Evolutionary conservation across 2,797 vertebrate genomes (phyloP).

Genomic region (Neosilurus mollespiculum): DNA sequence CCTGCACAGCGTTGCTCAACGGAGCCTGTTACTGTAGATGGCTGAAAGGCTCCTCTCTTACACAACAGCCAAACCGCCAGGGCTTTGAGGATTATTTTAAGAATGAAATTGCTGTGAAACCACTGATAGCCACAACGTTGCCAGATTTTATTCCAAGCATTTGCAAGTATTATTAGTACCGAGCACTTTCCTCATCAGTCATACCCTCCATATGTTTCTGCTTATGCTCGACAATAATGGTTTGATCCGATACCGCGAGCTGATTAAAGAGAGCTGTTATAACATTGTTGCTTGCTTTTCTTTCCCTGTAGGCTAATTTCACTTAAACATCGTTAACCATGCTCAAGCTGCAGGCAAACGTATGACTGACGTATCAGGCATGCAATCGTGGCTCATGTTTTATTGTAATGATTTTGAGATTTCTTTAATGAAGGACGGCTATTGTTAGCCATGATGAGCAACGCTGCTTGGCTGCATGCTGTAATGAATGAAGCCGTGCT

Average conservation of each 20-base stretch:
- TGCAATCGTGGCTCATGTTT: slow-evolving; percentile 29
- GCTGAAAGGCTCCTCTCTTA: slow-evolving; percentile 24
- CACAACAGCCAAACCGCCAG: slow-evolving; percentile 29
- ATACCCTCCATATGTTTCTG: slow-evolving; percentile 22
- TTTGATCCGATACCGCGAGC: slow-evolving; percentile 12
- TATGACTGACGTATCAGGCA: slow-evolving; percentile 26
- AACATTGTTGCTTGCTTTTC: neutral
- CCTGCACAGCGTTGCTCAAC: slow-evolving; percentile 41
- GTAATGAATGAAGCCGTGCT: slow-evolving; percentile 74
- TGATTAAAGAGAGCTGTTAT: slow-evolving; percentile 13
- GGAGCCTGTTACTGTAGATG: slow-evolving; percentile 36
- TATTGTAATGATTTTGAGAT: slow-evolving; percentile 45
- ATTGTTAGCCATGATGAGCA: slow-evolving; percentile 42
- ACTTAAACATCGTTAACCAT: slow-evolving; percentile 23
- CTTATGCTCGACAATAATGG: slow-evolving; percentile 3
- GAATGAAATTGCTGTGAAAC: slow-evolving; percentile 37
- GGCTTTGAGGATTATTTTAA: slow-evolving; percentile 42
- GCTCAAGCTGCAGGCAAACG: neutral
- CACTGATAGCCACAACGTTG: neutral
- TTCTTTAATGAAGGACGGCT: slow-evolving; percentile 41
- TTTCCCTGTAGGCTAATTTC: slow-evolving; percentile 12
- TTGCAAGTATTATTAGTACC: slow-evolving; percentile 28
- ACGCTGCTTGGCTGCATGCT: slow-evolving; percentile 56
- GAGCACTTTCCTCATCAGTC: slow-evolving; percentile 21
- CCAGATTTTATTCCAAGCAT: slow-evolving; percentile 10